Conservation (phyloP, 1,140 invertebrate genomes). For the Aphaenogaster rudis region DNA sequence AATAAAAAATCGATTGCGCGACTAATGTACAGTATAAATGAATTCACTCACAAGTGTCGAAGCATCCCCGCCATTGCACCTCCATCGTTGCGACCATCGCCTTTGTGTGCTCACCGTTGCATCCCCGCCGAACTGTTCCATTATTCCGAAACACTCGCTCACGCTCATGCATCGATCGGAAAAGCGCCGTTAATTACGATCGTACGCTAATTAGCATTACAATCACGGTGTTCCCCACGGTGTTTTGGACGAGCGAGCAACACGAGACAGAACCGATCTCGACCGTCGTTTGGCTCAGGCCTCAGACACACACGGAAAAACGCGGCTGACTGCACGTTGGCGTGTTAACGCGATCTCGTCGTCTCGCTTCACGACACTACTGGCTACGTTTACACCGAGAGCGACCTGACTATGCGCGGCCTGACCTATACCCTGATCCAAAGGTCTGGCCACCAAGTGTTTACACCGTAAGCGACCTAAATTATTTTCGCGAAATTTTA, state of each 20-base stretch:
- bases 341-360: neutral
- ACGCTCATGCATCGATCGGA: slow-evolving; percentile 4
- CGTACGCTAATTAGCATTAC: slow-evolving; percentile 16
- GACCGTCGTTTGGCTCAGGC: neutral
- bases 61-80: neutral
- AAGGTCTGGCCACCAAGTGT: too few species aligned
- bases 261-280: neutral
- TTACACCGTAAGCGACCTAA: too few species aligned
- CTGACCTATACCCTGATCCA: too few species aligned
- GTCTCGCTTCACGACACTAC: neutral
- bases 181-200: slow-evolving; percentile 20
- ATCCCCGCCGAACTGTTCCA: neutral
- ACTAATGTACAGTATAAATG: neutral
- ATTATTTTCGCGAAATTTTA: too few species aligned
- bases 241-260: neutral
- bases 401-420: too few species aligned
- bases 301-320: neutral
- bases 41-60: slow-evolving; percentile 18
- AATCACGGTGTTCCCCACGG: neutral
- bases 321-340: neutral
- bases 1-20: neutral
- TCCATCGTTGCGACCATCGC: too few species aligned
- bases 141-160: neutral
- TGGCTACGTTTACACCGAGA: too few species aligned
- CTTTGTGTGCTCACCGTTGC: neutral